Base-by-base conservation (phyloP, 2,888 invertebrate genomes). In the Ichneumoninae sp. region DNA sequence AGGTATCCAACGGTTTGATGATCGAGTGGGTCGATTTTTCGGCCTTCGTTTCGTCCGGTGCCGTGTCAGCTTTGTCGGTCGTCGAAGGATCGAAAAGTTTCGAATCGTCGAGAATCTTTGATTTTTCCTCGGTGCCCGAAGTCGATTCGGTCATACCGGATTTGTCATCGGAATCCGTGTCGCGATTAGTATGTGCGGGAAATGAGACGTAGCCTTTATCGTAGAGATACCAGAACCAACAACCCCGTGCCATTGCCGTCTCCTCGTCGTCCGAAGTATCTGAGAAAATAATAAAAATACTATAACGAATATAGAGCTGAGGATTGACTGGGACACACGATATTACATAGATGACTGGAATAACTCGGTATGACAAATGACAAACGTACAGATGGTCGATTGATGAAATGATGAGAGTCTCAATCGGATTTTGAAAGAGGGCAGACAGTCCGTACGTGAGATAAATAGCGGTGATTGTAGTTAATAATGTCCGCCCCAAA, bases 201-300 rank as follows among this genome's bases (percentile, higher is more conserved):
- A 57, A 57, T 5, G 26, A 8, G 22, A 57, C 22, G 57, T 26
- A 26, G 3, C 54, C 26, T 57, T 57, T 57, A 5, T 57, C 57
- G 10, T 22, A 13, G 57, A 57, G 57, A 13, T 57, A 57, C 26
- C 13, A 57, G 22, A 13, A 57, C 57, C 22, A 57, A 26, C 10
- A 57, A 4, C 26, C 26, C 4, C 26, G 57, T 1, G 26, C 57
- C 26, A 22, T 26, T 1, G 26, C 26, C 26, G 57, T 26, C 57
- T 57, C 57, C 22, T 57, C 57, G 57, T 57, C 26, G 57, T 57
- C 57, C 26, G 57, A 57, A 26, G 22, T 57, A 26, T 57, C 57
- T 57, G 57, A 26, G 10, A 26, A 57, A 26, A 22, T 57, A 13
- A 22, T 26, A 0, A 3, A 57, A 4, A 26, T 13, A 22, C 13